A percentile compares a stretch with the other conserved stretches of the same genome.
phyloP scores from a whole-genome alignment of 1,140 invertebrate species.

The Drosophila nannoptera region DNA sequence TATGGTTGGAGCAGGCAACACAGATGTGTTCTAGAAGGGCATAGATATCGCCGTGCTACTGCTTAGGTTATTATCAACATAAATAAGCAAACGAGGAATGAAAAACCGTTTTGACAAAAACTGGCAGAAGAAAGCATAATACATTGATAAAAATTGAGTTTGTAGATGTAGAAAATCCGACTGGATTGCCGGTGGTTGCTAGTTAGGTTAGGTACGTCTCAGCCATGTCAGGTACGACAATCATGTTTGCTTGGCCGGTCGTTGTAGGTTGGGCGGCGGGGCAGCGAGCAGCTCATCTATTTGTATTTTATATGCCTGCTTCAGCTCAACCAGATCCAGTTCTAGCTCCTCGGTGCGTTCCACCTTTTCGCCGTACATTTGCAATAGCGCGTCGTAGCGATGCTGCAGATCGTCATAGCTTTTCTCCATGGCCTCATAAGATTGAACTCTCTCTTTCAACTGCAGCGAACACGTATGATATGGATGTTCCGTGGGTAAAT shows the following conservation, averaged over 20 bases:
- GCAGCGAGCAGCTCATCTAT: slow-evolving; percentile 86
- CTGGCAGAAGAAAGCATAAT: slow-evolving; percentile 9
- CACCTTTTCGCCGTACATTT: slow-evolving; percentile 95
- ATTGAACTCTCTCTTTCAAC: slow-evolving; percentile 80
- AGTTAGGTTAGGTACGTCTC: slow-evolving; percentile 28
- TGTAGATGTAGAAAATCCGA: not conserved
- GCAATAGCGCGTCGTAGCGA: slow-evolving; percentile 91
- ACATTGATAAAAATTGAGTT: slow-evolving; percentile 4
- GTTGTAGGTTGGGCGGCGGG: slow-evolving; percentile 60
- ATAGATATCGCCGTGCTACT: not conserved
- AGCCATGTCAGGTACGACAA: slow-evolving; percentile 45
- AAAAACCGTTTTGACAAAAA: not conserved
- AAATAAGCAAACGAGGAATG: slow-evolving; percentile 28
- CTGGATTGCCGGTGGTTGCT: slow-evolving; percentile 1
- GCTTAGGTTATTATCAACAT: not conserved
- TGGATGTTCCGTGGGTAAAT: not conserved
- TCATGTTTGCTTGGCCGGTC: slow-evolving; percentile 56
- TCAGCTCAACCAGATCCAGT: slow-evolving; percentile 95
- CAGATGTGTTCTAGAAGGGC: too few relatives aligned
- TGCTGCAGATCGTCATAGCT: slow-evolving; percentile 85
- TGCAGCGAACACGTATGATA: slow-evolving; percentile 13
- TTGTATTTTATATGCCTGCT: slow-evolving; percentile 96
- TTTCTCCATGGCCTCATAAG: slow-evolving; percentile 81
- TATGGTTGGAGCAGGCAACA: too few relatives aligned
- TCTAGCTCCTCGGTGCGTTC: slow-evolving; percentile 93